Conservation (phyloP, 2,797 vertebrate species). For the Triplophysa bombifrons region DNA sequence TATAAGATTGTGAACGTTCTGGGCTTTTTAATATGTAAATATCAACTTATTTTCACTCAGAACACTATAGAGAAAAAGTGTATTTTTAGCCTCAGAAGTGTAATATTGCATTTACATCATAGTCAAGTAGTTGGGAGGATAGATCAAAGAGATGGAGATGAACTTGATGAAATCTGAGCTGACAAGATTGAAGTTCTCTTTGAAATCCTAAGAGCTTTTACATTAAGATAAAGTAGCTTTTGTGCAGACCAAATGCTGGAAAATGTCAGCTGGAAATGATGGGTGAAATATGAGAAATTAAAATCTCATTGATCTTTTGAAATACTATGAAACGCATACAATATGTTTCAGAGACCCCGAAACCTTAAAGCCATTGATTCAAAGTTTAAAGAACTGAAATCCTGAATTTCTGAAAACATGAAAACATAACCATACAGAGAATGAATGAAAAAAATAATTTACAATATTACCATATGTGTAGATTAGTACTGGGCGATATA, state of each 20-base stretch:
- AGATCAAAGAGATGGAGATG: not conserved
- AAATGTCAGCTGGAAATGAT: not conserved
- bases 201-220: not conserved
- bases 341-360: not conserved
- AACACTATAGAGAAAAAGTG: not conserved
- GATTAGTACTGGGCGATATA: no score
- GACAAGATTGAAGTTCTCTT: not conserved
- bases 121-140: not conserved
- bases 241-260: not conserved
- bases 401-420: not conserved
- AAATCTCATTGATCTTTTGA: not conserved
- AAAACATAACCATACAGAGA: not conserved
- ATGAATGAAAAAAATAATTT: not conserved
- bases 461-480: no score
- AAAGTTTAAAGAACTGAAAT: not conserved
- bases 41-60: slow-evolving; percentile 12
- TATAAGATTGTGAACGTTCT: not conserved
- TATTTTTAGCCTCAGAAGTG: not conserved
- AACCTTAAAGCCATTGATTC: not conserved
- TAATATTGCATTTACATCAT: not conserved
- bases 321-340: not conserved
- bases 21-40: slow-evolving; percentile 20
- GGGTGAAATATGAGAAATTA: not conserved
- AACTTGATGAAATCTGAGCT: not conserved
- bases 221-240: not conserved